phyloP scores from a whole-genome alignment of 1,140 invertebrate genomes.

The Babylonia areolata region DNA sequence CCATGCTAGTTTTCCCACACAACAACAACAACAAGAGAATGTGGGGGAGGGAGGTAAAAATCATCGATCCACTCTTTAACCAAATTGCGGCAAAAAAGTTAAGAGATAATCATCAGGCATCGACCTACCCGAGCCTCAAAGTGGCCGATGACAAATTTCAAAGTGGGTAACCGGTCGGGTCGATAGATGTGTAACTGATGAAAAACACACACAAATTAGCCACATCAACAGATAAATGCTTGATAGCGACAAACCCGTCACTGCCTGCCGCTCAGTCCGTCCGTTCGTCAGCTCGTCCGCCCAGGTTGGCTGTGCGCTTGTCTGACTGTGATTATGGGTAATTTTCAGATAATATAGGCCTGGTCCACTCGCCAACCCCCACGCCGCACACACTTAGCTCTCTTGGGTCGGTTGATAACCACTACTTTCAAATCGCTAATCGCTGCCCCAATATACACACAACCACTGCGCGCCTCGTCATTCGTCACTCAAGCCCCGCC shows the following conservation, averaged over 20 bases:
- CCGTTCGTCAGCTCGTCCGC: constrained; percentile 28
- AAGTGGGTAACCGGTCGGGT: constrained; percentile 4
- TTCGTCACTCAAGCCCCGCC: constrained; percentile 25
- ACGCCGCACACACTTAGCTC: constrained; percentile 38
- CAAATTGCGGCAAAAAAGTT: not conserved
- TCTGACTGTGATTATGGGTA: constrained; percentile 51
- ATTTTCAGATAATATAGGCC: constrained; percentile 54
- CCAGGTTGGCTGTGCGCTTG: constrained; percentile 26
- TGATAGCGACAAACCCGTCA: not conserved
- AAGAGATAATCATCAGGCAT: constrained; percentile 14
- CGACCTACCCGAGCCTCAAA: not conserved
- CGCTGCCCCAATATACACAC: constrained; percentile 37
- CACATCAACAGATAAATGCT: constrained; percentile 18
- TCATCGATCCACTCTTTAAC: too few species aligned
- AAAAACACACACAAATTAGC: constrained; percentile 23
- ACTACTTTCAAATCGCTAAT: constrained; percentile 36
- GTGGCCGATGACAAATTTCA: constrained; percentile 8
- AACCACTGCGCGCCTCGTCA: constrained; percentile 4
- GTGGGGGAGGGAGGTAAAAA: too few species aligned
- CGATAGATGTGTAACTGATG: constrained; percentile 3
- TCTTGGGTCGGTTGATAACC: constrained; percentile 25
- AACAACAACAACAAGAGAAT: too few species aligned
- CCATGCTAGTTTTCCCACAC: too few species aligned
- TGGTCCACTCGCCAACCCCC: constrained; percentile 22
- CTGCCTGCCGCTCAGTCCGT: not conserved